Conservation (phyloP, 2,113 vertebrate genomes). For the Oxygymnocypris stewartii region DNA sequence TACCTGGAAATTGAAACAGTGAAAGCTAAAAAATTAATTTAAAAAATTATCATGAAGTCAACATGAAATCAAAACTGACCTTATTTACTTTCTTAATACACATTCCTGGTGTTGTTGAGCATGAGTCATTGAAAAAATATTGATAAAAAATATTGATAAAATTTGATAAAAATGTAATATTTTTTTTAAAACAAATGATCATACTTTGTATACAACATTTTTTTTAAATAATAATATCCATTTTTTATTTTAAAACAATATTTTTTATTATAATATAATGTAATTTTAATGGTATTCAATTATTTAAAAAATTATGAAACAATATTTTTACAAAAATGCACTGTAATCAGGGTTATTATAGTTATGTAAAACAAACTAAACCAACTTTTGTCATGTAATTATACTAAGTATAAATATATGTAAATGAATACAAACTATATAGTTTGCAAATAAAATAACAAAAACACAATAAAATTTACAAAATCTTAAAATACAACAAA, state of each 20-base stretch:
- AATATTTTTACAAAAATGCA: neutral
- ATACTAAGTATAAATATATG: neutral
- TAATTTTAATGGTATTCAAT: neutral
- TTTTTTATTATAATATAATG: neutral
- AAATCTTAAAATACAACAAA: neutral
- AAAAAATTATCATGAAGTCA: neutral
- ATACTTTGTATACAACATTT: neutral
- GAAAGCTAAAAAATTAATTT: constrained; percentile 43
- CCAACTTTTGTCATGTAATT: neutral
- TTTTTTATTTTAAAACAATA: neutral
- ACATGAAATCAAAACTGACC: neutral
- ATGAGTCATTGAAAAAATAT: neutral
- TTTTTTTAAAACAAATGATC: neutral
- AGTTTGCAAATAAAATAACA: neutral
- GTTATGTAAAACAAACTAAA: neutral
- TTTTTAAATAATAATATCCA: too few relatives aligned
- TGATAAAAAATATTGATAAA: too few relatives aligned
- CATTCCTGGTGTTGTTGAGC: neutral
- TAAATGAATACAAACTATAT: neutral
- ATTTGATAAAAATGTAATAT: neutral
- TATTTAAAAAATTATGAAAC: neutral
- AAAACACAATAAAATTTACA: neutral
- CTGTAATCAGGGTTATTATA: neutral
- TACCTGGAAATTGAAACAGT: constrained; percentile 64
- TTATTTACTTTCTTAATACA: neutral